These are phyloP conservation scores for Eupithecia dodoneata DNA, from an alignment of 2,888 invertebrate species.

Conservation along the genomic window DNA sequence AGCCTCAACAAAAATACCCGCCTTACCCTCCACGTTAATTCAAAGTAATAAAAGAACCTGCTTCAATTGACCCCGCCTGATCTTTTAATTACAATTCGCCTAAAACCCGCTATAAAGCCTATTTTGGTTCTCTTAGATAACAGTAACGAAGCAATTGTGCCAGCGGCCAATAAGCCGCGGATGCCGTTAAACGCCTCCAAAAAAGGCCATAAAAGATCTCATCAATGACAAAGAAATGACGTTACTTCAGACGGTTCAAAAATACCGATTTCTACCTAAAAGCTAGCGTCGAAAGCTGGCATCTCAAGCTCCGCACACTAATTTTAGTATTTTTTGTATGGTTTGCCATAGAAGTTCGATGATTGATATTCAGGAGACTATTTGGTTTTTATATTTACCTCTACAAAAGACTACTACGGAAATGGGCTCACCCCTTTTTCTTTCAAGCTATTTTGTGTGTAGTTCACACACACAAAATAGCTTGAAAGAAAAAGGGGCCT, in stretches of 20 bases:
- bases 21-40: neutral
- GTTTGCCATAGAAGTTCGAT: too few species aligned
- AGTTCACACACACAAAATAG: too few species aligned
- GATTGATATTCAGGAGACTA: neutral
- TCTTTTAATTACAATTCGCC: constrained; percentile 11
- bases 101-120: neutral
- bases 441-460: neutral
- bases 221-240: constrained; percentile 1
- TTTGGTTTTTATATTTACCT: neutral
- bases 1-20: neutral
- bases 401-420: neutral
- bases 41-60: neutral
- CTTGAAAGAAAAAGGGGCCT: too few species aligned
- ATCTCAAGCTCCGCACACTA: too few species aligned
- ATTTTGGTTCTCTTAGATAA: constrained; percentile 15
- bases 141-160: constrained; percentile 24
- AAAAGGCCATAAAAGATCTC: constrained; percentile 21
- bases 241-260: neutral
- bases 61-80: neutral
- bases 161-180: constrained; percentile 31
- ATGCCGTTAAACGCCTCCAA: constrained; percentile 31
- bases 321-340: too few species aligned
- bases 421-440: neutral
- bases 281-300: too few species aligned
- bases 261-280: neutral